Conservation (phyloP, 2,113 vertebrate species). For the Toxotes chatareus region DNA sequence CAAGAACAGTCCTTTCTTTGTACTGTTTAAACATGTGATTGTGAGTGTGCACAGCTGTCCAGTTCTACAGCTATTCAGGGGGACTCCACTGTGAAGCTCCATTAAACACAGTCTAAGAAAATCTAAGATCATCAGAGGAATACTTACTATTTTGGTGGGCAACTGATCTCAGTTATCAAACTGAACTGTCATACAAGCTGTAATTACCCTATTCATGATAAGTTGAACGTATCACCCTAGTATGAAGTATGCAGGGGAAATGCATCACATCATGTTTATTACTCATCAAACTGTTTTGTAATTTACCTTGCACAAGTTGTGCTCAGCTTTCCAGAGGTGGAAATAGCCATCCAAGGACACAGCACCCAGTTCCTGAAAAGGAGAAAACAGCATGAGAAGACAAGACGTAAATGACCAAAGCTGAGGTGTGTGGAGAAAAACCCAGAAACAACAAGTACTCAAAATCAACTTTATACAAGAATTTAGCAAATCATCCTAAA, state of each 20-base stretch:
- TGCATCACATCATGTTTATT: neutral
- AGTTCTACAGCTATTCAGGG: neutral
- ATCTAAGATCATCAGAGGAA: neutral
- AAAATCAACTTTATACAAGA: neutral
- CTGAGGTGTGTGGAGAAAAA: neutral
- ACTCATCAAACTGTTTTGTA: neutral
- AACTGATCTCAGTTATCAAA: slow-evolving; percentile 2
- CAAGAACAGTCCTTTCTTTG: neutral
- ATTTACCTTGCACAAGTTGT: slow-evolving; percentile 92
- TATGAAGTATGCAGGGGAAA: neutral
- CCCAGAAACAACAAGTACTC: neutral
- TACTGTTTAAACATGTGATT: neutral
- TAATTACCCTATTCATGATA: neutral
- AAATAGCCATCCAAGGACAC: slow-evolving; percentile 98
- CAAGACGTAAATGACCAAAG: neutral
- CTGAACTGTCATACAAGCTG: neutral
- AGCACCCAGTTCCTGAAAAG: slow-evolving; percentile 92
- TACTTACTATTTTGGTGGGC: neutral
- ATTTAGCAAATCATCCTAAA: too few species aligned
- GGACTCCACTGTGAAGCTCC: neutral
- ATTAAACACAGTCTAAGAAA: neutral
- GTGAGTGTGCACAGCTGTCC: neutral
- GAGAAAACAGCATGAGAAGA: neutral
- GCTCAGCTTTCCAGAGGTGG: slow-evolving; percentile 97
- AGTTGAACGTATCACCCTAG: neutral